These are phyloP conservation scores for Herpetotheres cachinnans DNA, from an alignment of 2,113 vertebrate genomes.

Conservation along the genomic window DNA sequence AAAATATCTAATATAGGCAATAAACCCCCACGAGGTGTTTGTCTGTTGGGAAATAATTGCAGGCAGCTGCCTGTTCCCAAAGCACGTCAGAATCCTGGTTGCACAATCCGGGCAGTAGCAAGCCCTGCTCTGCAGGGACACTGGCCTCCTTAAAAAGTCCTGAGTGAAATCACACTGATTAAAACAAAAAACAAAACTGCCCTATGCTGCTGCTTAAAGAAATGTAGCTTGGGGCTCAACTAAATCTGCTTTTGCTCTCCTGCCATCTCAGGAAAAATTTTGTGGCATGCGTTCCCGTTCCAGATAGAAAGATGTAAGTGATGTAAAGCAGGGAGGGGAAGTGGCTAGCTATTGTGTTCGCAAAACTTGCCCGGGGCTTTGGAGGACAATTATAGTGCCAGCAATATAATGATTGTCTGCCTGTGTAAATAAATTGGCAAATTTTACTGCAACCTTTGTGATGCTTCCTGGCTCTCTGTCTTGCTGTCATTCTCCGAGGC, in stretches of 20 bases:
- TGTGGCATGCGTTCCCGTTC: neutral
- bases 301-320: neutral
- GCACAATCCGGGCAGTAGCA: slow-evolving; percentile 40
- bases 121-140: neutral
- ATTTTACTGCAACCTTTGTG: slow-evolving; percentile 24
- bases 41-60: slow-evolving; percentile 59
- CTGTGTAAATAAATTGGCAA: slow-evolving; percentile 34
- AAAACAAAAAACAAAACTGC: neutral
- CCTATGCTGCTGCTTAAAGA: neutral
- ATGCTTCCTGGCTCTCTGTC: neutral
- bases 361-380: neutral
- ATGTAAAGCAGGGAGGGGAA: neutral
- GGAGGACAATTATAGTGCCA: neutral
- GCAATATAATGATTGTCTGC: neutral
- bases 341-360: neutral
- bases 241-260: neutral
- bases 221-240: neutral
- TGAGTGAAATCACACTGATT: neutral
- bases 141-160: neutral
- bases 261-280: neutral
- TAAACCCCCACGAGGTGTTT: neutral
- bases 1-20: neutral
- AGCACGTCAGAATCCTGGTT: slow-evolving; percentile 15
- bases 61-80: slow-evolving; percentile 57
- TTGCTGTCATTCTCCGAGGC: neutral